Evolutionary conservation across 2,888 invertebrate genomes (phyloP).

Genomic region (Hecatera dysodea): DNA sequence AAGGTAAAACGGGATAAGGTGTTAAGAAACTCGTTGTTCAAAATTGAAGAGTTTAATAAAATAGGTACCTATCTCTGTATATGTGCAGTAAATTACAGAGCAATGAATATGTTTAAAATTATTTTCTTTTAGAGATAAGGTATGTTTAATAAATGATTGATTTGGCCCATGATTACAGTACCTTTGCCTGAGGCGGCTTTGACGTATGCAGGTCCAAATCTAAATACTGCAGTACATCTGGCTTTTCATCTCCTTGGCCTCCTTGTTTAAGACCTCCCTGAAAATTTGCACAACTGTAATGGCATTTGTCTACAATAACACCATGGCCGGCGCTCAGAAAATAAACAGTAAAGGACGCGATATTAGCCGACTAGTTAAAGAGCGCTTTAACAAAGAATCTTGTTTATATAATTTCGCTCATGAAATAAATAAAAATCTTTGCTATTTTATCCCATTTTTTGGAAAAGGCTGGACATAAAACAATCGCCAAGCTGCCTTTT

Average conservation of each 20-base stretch:
- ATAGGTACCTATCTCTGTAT: no score
- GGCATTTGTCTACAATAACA: not conserved
- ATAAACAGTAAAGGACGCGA: not conserved
- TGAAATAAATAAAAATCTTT: not conserved
- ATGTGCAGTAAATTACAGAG: not conserved
- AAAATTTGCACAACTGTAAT: constrained; percentile 21
- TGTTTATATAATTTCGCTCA: no score
- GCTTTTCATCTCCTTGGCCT: constrained; percentile 68
- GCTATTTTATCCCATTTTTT: not conserved
- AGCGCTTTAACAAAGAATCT: not conserved
- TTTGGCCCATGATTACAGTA: not conserved
- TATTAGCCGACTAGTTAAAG: not conserved
- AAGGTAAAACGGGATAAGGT: not conserved
- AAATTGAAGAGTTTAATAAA: not conserved
- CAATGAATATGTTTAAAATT: not conserved
- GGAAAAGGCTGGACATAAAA: not conserved
- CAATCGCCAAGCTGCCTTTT: no score
- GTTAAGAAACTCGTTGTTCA: not conserved
- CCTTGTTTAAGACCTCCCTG: constrained; percentile 67
- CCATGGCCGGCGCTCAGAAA: not conserved
- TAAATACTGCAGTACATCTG: constrained; percentile 93
- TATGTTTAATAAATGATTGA: not conserved
- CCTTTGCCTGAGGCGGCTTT: constrained; percentile 72
- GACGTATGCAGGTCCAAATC: constrained; percentile 95
- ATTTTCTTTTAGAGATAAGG: not conserved